A percentile compares a stretch with the other conserved stretches of the same genome.
Evolutionary conservation across 2,888 invertebrate species (phyloP).

Genomic region (Hypena proboscidalis): DNA sequence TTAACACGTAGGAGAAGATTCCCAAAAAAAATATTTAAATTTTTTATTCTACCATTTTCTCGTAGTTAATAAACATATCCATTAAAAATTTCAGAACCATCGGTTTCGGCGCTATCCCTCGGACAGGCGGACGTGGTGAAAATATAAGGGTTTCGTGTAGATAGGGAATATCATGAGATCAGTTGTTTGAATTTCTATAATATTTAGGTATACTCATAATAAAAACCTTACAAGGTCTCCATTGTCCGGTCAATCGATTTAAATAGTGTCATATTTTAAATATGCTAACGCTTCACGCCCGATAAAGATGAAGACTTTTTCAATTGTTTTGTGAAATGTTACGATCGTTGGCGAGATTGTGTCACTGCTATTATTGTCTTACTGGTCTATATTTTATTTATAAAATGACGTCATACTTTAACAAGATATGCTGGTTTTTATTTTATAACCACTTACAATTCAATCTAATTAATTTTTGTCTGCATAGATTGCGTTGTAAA

Average conservation of each 20-base stretch:
- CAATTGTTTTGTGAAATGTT: slow-evolving; percentile 10
- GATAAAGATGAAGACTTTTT: slow-evolving; percentile 17
- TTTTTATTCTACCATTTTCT: too few species aligned
- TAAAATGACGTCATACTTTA: too few species aligned
- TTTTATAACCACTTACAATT: not conserved
- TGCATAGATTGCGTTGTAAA: too few species aligned
- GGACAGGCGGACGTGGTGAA: too few species aligned
- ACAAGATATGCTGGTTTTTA: not conserved
- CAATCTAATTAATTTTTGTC: slow-evolving; percentile 30
- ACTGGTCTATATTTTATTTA: slow-evolving; percentile 8
- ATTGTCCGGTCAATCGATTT: slow-evolving; percentile 8
- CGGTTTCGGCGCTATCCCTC: too few species aligned
- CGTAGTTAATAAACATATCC: too few species aligned
- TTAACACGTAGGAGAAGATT: too few species aligned
- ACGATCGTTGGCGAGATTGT: slow-evolving; percentile 1
- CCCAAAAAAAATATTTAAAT: too few species aligned
- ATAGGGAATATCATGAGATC: too few species aligned
- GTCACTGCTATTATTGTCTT: slow-evolving; percentile 12
- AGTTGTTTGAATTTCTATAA: too few species aligned
- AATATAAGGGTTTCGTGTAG: too few species aligned
- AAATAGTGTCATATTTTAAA: slow-evolving; percentile 20
- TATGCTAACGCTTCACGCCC: slow-evolving; percentile 11
- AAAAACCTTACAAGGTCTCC: slow-evolving; percentile 37
- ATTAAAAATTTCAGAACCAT: too few species aligned
- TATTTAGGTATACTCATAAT: slow-evolving; percentile 44